Evolutionary conservation across 1,140 invertebrate species (phyloP).

Genomic region (Vanessa tameamea): DNA sequence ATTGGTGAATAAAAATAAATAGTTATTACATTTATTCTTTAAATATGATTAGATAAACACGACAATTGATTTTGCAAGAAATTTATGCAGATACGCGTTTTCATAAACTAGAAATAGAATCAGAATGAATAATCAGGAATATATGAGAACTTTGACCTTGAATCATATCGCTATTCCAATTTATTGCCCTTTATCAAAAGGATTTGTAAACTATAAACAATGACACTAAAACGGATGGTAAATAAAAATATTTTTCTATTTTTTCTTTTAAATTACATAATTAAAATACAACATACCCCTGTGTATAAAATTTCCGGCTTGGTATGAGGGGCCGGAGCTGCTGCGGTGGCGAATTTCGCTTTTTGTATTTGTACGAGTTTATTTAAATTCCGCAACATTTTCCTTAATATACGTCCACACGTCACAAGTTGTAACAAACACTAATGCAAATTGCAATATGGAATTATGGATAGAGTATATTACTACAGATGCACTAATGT

Average conservation of each 20-base stretch:
- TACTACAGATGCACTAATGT: no score
- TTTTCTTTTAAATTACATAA: not conserved
- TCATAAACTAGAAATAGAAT: constrained; percentile 2
- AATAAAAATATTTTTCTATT: no score
- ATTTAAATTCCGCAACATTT: constrained; percentile 73
- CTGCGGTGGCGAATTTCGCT: constrained; percentile 75
- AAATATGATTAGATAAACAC: not conserved
- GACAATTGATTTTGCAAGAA: not conserved
- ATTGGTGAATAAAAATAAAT: no score
- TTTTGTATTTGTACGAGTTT: constrained; percentile 63
- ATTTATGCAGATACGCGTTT: not conserved
- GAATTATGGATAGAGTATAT: no score
- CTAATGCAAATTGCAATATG: not conserved
- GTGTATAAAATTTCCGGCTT: constrained; percentile 84
- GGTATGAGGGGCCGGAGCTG: constrained; percentile 80
- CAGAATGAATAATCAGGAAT: not conserved
- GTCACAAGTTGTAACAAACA: not conserved
- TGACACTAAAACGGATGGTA: no score
- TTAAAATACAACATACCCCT: constrained; percentile 80
- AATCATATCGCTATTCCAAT: not conserved
- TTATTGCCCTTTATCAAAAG: not conserved
- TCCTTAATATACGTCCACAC: not conserved
- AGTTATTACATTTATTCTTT: not conserved
- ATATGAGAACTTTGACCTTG: not conserved
- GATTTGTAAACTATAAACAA: no score